A percentile compares a stretch with the other conserved stretches of the same genome.
Conservation (phyloP, 2,888 invertebrate species). For the Bellardia bayeri region DNA sequence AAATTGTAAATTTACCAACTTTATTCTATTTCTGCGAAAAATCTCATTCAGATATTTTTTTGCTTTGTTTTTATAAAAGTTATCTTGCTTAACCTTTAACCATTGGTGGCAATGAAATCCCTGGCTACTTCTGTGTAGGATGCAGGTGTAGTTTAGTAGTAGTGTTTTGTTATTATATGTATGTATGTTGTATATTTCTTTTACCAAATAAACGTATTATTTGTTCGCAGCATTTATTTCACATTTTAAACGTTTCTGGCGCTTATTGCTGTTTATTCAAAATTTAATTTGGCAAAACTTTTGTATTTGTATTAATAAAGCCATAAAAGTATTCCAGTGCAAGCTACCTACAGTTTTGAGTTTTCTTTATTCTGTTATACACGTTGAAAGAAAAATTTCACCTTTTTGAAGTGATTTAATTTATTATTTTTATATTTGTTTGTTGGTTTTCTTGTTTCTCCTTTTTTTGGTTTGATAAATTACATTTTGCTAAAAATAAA, state of each 20-base stretch:
- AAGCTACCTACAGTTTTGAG: background rate
- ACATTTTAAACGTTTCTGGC: background rate
- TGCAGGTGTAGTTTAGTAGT: background rate
- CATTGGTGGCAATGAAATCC: background rate
- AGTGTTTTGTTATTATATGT: background rate
- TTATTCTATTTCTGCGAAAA: too few species aligned
- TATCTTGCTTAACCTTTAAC: background rate
- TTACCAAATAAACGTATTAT: background rate
- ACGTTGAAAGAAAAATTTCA: background rate
- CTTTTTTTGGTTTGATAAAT: background rate
- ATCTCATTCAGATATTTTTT: too few species aligned
- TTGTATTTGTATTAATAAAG: constrained; percentile 1
- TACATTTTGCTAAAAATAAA: background rate
- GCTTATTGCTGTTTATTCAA: background rate
- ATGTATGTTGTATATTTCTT: background rate
- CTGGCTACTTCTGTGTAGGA: background rate
- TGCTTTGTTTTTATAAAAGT: background rate
- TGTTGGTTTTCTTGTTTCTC: background rate
- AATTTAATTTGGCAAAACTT: background rate
- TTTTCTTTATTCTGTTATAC: background rate
- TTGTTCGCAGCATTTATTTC: background rate
- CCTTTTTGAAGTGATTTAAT: background rate
- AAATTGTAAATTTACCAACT: too few species aligned
- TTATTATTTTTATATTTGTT: background rate
- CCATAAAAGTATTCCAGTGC: background rate